These are phyloP conservation scores for Brachionus asplanchnoidis DNA, from an alignment of 1,140 invertebrate genomes.

Conservation along the genomic window DNA sequence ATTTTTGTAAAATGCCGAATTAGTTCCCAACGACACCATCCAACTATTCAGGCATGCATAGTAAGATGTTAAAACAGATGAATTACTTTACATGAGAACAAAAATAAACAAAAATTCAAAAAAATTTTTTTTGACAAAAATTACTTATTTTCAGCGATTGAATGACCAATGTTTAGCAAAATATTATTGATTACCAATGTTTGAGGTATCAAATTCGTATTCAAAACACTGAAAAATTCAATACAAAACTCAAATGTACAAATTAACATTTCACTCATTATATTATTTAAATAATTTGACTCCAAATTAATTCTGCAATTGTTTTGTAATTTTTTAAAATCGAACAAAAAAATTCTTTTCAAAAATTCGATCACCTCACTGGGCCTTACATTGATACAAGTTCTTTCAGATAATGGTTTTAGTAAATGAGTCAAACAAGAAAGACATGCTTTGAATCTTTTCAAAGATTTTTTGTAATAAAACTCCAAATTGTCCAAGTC, in stretches of 20 bases:
- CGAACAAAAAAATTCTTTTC: background rate
- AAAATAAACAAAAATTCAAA: too few relatives aligned
- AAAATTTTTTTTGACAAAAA: background rate
- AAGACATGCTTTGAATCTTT: background rate
- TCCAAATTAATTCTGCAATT: background rate
- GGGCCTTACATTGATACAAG: background rate
- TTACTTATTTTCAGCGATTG: background rate
- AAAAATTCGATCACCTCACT: background rate
- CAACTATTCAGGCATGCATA: background rate
- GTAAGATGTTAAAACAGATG: background rate
- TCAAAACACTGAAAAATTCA: constrained; percentile 13
- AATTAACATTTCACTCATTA: background rate
- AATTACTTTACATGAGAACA: background rate
- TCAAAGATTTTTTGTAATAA: constrained; percentile 27
- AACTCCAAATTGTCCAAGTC: constrained; percentile 9
- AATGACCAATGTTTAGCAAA: background rate
- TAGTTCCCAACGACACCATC: background rate
- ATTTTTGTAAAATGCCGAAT: background rate
- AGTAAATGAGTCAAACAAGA: background rate
- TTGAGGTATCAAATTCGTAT: constrained; percentile 10
- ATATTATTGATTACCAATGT: background rate
- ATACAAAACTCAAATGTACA: background rate
- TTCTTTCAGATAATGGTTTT: background rate
- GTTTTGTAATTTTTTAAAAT: constrained; percentile 4
- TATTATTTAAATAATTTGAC: background rate